Evolutionary conservation across 1,140 invertebrate species (phyloP), one percentile per base, ranked within the genome.

Genomic region (Drosophila parabipectinata): DNA sequence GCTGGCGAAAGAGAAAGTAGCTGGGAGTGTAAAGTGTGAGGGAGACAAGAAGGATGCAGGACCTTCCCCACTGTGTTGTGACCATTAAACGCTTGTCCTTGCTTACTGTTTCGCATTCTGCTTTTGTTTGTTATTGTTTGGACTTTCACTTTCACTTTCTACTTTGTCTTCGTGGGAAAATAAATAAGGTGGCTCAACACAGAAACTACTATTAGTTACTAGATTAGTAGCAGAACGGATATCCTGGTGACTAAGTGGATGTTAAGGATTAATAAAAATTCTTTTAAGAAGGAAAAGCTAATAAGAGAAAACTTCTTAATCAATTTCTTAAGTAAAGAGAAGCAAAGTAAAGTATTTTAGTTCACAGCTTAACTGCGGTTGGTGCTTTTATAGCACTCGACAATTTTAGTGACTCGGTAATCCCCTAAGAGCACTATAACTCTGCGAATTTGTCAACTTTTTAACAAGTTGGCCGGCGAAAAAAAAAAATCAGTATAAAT

Each of bases 61-160:
- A 45, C 60, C 28, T 32, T 57, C 59, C 34, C 53, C 10, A 32
- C 37, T 72, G 59, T 72, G 59, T 72, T 80, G 58, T 52, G 34
- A 66, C 62, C 76, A 79, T 79, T 79, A 74, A 79, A 63, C 60
- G 58, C 45, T 69, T 55, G 44, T 58, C 47, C 56, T 50, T 60
- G 66, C 37, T 60, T 62, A 47, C 39, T 30, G 51, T 44, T 67
- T 50, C 47, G 63, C 53, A 26, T 59, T 64, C 56, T 41, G 15
- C 44, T 47, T 47, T 47, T 18, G 44, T 18, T 72, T 72, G 68
- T 44, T 61, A 32, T 56, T 69, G 63, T 69, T 57, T 69, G 34
- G 66, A 57, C 64, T 39, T 30, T 10, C 32, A 26, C 44, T n/a
- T 48, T 50, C 14, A 6, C 32, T 6, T 32, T 26, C 7, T 30